phyloP scores from a whole-genome alignment of 2,797 vertebrate genomes.

The Sarcoramphus papa region DNA sequence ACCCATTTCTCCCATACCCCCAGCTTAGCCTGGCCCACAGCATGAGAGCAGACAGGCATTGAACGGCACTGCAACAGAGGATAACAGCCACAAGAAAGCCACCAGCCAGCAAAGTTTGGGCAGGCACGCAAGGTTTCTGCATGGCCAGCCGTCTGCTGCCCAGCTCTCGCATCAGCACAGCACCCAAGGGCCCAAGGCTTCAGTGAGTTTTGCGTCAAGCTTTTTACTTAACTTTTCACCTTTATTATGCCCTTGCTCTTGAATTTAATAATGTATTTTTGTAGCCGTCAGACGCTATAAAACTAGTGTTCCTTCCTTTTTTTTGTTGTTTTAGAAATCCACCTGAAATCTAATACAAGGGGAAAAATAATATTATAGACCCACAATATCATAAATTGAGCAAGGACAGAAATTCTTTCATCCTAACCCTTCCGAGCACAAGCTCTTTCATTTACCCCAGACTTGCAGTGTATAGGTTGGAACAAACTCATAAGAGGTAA shows the following conservation, averaged over 20 bases:
- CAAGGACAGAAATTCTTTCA: background rate
- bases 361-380: background rate
- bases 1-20: background rate
- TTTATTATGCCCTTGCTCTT: background rate
- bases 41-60: background rate
- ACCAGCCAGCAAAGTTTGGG: background rate
- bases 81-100: background rate
- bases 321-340: background rate
- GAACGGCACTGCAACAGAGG: background rate
- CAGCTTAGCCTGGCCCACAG: background rate
- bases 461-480: background rate
- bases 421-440: background rate
- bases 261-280: background rate
- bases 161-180: background rate
- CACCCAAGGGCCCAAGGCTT: background rate
- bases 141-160: fast-evolving
- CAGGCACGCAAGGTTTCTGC: background rate
- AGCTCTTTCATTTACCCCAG: background rate
- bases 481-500: background rate
- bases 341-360: background rate
- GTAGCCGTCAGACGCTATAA: background rate
- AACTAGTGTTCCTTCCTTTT: background rate
- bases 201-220: fast-evolving
- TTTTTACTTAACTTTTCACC: background rate
- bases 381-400: background rate